A percentile compares a stretch with the other conserved stretches of the same genome.
phyloP scores from a whole-genome alignment of 2,888 invertebrate species.

The Sinohyriopsis cumingii region DNA sequence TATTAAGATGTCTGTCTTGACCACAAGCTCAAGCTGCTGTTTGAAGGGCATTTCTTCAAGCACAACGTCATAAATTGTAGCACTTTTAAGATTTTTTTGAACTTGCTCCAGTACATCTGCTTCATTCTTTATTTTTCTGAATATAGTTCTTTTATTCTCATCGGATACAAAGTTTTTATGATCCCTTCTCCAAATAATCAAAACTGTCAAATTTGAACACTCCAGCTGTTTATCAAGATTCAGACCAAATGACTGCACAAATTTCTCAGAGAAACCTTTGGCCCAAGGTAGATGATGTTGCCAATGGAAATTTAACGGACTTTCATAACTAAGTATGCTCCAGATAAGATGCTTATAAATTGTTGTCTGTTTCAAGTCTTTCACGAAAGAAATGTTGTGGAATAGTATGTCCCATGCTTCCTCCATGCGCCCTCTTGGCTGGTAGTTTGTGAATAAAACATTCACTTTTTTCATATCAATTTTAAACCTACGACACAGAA shows the following conservation, averaged over 20 bases:
- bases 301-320: slow-evolving; percentile 35
- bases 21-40: slow-evolving; percentile 26
- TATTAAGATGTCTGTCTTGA: slow-evolving; percentile 33
- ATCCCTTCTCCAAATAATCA: slow-evolving; percentile 28
- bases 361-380: slow-evolving; percentile 10
- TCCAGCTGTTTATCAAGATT: slow-evolving; percentile 15
- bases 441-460: slow-evolving; percentile 29
- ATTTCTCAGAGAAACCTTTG: slow-evolving; percentile 25
- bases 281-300: slow-evolving; percentile 16
- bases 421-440: slow-evolving; percentile 28
- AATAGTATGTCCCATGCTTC: slow-evolving; percentile 29
- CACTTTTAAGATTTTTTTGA: slow-evolving; percentile 7
- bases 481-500: slow-evolving; percentile 18
- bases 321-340: slow-evolving; percentile 37
- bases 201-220: slow-evolving; percentile 21
- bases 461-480: slow-evolving; percentile 17
- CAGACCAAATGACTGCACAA: slow-evolving; percentile 20
- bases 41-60: slow-evolving; percentile 26
- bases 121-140: slow-evolving; percentile 33
- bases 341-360: slow-evolving; percentile 26
- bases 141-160: slow-evolving; percentile 3
- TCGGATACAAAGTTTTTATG: slow-evolving; percentile 10
- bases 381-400: slow-evolving; percentile 20
- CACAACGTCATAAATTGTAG: slow-evolving; percentile 10
- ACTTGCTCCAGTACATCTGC: slow-evolving; percentile 17